Percentiles rank a stretch among this genome's conserved stretches.
Conservation (phyloP, 2,888 invertebrate species). For the Meghimatium bilineatum region DNA sequence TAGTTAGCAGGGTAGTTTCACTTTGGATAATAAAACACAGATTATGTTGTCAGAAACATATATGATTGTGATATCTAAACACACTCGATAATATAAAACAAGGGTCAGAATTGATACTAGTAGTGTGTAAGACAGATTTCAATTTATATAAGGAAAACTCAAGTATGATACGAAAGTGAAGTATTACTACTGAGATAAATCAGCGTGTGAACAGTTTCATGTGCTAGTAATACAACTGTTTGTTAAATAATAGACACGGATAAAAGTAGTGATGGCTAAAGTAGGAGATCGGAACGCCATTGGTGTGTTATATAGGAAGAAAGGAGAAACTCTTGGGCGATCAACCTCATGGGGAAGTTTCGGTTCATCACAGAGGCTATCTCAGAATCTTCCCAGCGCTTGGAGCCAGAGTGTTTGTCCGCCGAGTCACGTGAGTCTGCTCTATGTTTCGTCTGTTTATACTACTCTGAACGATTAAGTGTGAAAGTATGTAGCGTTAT, state of each 20-base stretch:
- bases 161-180: too few species aligned
- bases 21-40: neutral
- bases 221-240: too few species aligned
- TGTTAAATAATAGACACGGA: too few species aligned
- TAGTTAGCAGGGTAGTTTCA: neutral
- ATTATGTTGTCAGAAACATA: neutral
- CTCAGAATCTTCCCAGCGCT: neutral
- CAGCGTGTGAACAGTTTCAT: too few species aligned
- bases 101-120: too few species aligned
- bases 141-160: too few species aligned
- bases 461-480: too few species aligned
- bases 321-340: neutral
- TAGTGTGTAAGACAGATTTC: too few species aligned
- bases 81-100: too few species aligned
- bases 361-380: neutral
- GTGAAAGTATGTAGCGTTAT: too few species aligned
- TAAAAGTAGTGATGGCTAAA: neutral
- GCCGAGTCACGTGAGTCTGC: neutral
- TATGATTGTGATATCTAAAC: neutral
- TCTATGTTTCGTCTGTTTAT: neutral
- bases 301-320: neutral
- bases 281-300: neutral
- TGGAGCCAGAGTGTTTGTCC: constrained; percentile 5
- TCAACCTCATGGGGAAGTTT: neutral
- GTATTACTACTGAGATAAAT: too few species aligned